These are phyloP conservation scores for Dicranocentrus wangi DNA, from an alignment of 2,888 invertebrate genomes.

Conservation along the genomic window DNA sequence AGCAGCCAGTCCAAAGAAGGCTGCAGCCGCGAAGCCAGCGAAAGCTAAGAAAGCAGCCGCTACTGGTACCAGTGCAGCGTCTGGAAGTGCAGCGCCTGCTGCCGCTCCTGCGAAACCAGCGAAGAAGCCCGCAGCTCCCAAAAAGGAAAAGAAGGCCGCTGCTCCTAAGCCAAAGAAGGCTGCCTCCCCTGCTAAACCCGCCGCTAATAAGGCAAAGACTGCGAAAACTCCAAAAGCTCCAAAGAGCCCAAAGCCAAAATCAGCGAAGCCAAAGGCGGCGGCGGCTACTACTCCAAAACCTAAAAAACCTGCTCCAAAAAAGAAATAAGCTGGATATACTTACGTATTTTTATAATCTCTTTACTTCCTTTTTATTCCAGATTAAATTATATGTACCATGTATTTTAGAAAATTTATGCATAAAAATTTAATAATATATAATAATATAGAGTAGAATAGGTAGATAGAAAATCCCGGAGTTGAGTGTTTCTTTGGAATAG, in stretches of 20 bases:
- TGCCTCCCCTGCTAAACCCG: constrained; percentile 47
- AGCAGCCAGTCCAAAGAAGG: constrained; percentile 44
- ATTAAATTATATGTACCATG: constrained; percentile 15
- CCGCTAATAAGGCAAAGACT: constrained; percentile 53
- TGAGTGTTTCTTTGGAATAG: no score
- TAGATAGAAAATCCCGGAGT: no score
- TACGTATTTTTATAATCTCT: constrained; percentile 24
- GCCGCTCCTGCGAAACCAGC: constrained; percentile 52
- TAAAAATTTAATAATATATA: background rate
- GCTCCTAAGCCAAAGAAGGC: constrained; percentile 43
- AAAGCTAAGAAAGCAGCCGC: constrained; percentile 58
- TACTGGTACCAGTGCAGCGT: constrained; percentile 40
- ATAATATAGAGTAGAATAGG: no score
- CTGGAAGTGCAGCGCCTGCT: constrained; percentile 51
- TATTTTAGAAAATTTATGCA: constrained; percentile 19
- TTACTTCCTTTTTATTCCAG: constrained; percentile 34
- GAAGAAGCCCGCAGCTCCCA: constrained; percentile 54
- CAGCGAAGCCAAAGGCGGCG: constrained; percentile 45
- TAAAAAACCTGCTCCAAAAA: constrained; percentile 67
- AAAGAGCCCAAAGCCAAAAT: constrained; percentile 57
- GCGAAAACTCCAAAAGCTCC: constrained; percentile 53
- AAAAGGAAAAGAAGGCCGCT: constrained; percentile 38
- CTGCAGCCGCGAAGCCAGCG: constrained; percentile 28
- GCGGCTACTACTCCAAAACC: constrained; percentile 38
- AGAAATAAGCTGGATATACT: constrained; percentile 50